Evolutionary conservation across 2,113 vertebrate genomes (phyloP).

Genomic region (Varanus salvator): DNA sequence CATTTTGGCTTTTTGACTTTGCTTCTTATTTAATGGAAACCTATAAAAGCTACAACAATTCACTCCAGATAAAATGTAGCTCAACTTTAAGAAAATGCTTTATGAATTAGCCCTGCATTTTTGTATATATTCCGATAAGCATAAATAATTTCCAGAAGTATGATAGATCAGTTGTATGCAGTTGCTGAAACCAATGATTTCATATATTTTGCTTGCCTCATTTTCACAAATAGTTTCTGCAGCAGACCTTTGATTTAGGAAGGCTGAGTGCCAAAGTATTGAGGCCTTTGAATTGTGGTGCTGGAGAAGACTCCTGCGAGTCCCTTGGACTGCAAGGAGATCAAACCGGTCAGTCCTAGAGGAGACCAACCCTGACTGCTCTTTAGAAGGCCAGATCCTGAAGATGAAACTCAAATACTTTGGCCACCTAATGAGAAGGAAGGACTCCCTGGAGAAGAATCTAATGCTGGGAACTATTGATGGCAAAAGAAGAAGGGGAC

Average conservation of each 20-base stretch:
- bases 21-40: background rate
- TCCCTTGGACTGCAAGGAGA: too few relatives aligned
- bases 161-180: background rate
- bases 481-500: too few relatives aligned
- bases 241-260: slow-evolving; percentile 11
- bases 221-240: background rate
- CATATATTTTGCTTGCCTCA: slow-evolving; percentile 27
- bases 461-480: too few relatives aligned
- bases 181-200: slow-evolving; percentile 37
- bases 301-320: too few relatives aligned
- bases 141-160: background rate
- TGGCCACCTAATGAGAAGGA: too few relatives aligned
- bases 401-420: too few relatives aligned
- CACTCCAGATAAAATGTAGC: background rate
- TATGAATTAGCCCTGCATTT: background rate
- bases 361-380: too few relatives aligned
- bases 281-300: too few relatives aligned
- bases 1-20: background rate
- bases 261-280: too few relatives aligned
- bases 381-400: too few relatives aligned
- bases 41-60: background rate
- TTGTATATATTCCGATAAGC: slow-evolving; percentile 1
- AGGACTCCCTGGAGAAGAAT: too few relatives aligned
- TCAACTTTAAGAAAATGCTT: background rate
- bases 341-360: too few relatives aligned